Percentiles rank a stretch among this genome's conserved stretches.
Evolutionary conservation across 2,797 vertebrate genomes (phyloP).

Genomic region (Rhinichthys osculus): DNA sequence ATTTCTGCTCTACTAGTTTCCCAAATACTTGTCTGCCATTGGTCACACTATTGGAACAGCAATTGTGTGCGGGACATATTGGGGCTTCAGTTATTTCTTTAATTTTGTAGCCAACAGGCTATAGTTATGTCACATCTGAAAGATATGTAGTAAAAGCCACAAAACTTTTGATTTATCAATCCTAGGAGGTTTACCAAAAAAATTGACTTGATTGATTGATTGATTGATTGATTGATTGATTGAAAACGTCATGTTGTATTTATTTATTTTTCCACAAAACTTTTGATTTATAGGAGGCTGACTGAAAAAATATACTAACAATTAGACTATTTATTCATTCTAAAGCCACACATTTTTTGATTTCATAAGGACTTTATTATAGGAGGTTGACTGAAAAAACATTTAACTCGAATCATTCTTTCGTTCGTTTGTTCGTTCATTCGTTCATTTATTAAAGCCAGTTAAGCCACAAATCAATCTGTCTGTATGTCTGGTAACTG

Average conservation of each 20-base stretch:
- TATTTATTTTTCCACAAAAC: not conserved
- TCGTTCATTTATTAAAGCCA: too few species aligned
- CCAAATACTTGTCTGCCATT: not conserved
- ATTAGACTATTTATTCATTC: not conserved
- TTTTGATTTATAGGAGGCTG: not conserved
- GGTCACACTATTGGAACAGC: not conserved
- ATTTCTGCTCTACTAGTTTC: not conserved
- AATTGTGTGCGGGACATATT: not conserved
- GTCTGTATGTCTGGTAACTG: not conserved
- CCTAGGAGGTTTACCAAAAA: not conserved
- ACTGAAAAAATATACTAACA: not conserved
- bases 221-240: too few species aligned
- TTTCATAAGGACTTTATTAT: not conserved
- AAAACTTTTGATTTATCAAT: not conserved
- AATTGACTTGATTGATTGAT: too few species aligned
- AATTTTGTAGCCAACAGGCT: not conserved
- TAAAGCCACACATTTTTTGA: too few species aligned
- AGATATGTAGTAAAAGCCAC: not conserved
- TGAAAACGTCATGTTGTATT: not conserved
- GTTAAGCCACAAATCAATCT: not conserved
- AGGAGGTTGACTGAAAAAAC: not conserved
- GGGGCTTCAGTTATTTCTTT: not conserved
- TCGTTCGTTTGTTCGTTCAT: not conserved
- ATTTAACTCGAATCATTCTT: too few species aligned
- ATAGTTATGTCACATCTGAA: not conserved